These are phyloP conservation scores for Lepilemur septentrionalis DNA, from an alignment of 2,797 vertebrate species.

Conservation along the genomic window DNA sequence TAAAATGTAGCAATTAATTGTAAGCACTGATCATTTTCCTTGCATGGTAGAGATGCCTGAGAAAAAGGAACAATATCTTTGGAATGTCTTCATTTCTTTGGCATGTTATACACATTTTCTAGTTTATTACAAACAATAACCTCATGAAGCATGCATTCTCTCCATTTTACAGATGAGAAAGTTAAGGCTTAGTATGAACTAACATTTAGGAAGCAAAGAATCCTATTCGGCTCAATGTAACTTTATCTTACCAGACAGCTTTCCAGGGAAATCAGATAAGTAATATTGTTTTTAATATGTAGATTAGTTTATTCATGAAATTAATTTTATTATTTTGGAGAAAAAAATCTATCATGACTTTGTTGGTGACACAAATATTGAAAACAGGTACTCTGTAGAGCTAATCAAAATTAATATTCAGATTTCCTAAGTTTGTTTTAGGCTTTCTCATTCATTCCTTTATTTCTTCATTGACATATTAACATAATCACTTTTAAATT, in stretches of 20 bases:
- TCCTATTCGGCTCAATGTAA: background rate
- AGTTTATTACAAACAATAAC: background rate
- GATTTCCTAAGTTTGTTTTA: background rate
- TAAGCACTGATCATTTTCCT: background rate
- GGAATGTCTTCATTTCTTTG: background rate
- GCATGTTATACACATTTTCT: background rate
- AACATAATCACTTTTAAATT: background rate
- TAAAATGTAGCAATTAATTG: background rate
- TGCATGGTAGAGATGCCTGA: background rate
- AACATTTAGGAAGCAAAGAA: background rate
- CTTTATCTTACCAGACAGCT: background rate
- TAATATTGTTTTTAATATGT: background rate
- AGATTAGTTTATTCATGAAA: background rate
- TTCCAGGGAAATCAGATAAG: background rate
- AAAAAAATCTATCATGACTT: background rate
- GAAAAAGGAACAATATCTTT: background rate
- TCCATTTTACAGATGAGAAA: background rate
- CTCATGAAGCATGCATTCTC: background rate
- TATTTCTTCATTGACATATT: background rate
- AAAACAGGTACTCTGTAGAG: background rate
- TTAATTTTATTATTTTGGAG: background rate
- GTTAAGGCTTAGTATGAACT: background rate
- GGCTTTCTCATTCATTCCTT: background rate
- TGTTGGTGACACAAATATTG: background rate
- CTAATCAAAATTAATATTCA: background rate